Evolutionary conservation across 2,113 vertebrate species (phyloP).

Genomic region (Oncorhynchus gorbuscha): DNA sequence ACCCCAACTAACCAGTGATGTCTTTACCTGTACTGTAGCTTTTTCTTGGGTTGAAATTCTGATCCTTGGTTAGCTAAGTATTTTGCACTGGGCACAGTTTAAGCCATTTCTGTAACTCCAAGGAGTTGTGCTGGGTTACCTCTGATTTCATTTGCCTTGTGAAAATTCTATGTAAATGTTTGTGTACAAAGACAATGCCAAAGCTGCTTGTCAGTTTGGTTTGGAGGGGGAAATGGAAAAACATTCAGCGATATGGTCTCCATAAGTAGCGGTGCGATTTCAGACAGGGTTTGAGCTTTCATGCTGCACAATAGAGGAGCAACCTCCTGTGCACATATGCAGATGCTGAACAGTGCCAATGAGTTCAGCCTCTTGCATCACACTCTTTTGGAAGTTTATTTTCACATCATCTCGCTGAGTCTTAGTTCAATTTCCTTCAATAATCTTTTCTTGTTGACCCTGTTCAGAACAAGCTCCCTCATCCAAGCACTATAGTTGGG

Average conservation of each 20-base stretch:
- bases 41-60: neutral
- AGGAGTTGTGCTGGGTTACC: constrained; percentile 40
- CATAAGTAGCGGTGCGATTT: too few relatives aligned
- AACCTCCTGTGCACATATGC: too few relatives aligned
- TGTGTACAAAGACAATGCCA: neutral
- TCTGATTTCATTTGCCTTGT: constrained; percentile 35
- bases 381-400: neutral
- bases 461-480: neutral
- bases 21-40: constrained; percentile 1
- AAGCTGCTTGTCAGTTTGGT: neutral
- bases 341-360: too few relatives aligned
- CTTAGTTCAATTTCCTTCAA: too few relatives aligned
- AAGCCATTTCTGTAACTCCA: constrained; percentile 48
- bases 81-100: constrained; percentile 38
- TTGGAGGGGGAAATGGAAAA: too few relatives aligned
- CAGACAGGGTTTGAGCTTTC: too few relatives aligned
- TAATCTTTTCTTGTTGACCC: too few relatives aligned
- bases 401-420: too few relatives aligned
- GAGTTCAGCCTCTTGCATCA: too few relatives aligned
- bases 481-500: neutral
- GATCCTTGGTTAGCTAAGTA: constrained; percentile 3
- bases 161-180: constrained; percentile 44
- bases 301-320: too few relatives aligned
- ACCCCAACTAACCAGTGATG: neutral
- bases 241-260: too few relatives aligned